A percentile compares a stretch with the other conserved stretches of the same genome.
These are phyloP conservation scores for Listronotus oregonensis DNA, from an alignment of 1,140 invertebrate species.

Conservation along the genomic window DNA sequence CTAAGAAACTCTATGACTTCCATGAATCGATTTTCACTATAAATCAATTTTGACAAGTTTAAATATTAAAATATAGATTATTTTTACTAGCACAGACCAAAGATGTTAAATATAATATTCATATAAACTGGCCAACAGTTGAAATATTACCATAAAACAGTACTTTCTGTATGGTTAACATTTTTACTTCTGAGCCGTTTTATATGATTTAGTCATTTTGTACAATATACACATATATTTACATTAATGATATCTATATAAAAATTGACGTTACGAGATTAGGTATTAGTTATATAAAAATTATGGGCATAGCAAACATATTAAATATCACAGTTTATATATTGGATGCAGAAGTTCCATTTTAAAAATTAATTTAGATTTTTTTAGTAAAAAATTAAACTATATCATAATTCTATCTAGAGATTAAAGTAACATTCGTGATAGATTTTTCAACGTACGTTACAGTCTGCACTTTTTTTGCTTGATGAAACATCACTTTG, in stretches of 20 bases:
- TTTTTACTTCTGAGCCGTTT: neutral
- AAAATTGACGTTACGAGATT: constrained; percentile 15
- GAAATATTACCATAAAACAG: constrained; percentile 3
- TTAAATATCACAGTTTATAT: constrained; percentile 27
- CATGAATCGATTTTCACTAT: too few species aligned
- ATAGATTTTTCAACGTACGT: neutral
- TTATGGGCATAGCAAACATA: constrained; percentile 20
- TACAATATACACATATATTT: constrained; percentile 17
- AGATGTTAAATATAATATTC: neutral
- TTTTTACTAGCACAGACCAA: too few species aligned
- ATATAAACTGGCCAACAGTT: constrained; percentile 1
- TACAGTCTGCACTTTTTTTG: too few species aligned
- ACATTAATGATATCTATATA: constrained; percentile 1
- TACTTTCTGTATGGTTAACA: neutral
- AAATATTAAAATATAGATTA: too few species aligned
- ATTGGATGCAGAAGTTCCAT: constrained; percentile 18
- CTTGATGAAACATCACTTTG: too few species aligned
- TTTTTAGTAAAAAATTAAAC: constrained; percentile 3
- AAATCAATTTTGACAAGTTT: too few species aligned
- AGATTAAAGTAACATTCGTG: constrained; percentile 1
- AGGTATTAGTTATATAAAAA: constrained; percentile 17
- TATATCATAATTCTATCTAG: neutral
- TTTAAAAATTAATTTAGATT: constrained; percentile 7
- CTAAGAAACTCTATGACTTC: too few species aligned
- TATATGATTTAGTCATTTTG: neutral